Percentiles rank a stretch among this genome's conserved stretches.
phyloP scores from a whole-genome alignment of 1,140 invertebrate genomes.

The Drosophila lini region DNA sequence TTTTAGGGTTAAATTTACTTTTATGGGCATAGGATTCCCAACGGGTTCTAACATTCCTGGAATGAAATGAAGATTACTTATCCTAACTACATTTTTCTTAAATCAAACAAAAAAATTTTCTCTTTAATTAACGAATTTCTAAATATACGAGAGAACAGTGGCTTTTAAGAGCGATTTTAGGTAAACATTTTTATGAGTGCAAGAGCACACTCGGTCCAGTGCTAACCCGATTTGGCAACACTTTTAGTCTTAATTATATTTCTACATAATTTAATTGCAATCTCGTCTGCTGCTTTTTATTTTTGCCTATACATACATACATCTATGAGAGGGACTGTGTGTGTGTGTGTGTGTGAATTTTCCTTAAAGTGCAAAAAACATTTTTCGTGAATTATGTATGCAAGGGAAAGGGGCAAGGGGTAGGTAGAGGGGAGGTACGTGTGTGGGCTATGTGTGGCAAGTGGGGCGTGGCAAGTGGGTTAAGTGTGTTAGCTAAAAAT shows the following conservation, averaged over 20 bases:
- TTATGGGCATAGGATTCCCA: no score
- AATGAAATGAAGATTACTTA: no score
- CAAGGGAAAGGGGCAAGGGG: slow-evolving; percentile 17
- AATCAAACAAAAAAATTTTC: no score
- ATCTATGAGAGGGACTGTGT: background rate
- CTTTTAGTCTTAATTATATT: slow-evolving; percentile 48
- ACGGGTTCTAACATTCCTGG: no score
- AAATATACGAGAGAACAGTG: no score
- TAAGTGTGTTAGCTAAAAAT: slow-evolving; percentile 79
- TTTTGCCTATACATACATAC: slow-evolving; percentile 11
- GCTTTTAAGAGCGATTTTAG: no score
- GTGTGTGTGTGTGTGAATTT: slow-evolving; percentile 34
- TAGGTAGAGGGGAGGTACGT: background rate
- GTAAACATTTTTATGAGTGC: no score
- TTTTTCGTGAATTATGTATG: slow-evolving; percentile 77
- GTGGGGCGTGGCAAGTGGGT: slow-evolving; percentile 66
- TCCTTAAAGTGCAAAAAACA: slow-evolving; percentile 71
- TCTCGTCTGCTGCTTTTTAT: slow-evolving; percentile 38
- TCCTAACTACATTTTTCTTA: no score
- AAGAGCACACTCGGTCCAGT: background rate
- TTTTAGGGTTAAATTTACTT: no score
- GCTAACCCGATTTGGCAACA: slow-evolving; percentile 34
- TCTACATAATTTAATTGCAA: slow-evolving; percentile 48
- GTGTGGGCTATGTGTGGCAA: slow-evolving; percentile 25
- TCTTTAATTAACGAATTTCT: no score